These are phyloP conservation scores for Ephydatia muelleri DNA, from an alignment of 37 sponge, comb jelly and placozoan genomes.

Conservation along the genomic window DNA sequence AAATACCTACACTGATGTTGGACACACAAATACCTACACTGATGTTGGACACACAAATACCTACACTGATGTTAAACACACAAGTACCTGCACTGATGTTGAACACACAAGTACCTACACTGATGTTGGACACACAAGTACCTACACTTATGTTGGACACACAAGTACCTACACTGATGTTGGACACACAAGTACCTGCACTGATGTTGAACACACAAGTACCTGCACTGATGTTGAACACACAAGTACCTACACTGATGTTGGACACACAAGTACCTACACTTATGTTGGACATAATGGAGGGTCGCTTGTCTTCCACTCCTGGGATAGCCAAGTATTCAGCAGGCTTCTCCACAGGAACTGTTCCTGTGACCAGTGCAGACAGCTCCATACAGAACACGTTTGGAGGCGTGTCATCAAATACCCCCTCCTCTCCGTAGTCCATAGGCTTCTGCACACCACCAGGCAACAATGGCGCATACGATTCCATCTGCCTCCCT, in stretches of 20 bases:
- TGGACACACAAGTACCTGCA: too few relatives aligned
- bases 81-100: too few relatives aligned
- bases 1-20: too few relatives aligned
- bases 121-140: too few relatives aligned
- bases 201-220: not conserved
- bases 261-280: slow-evolving; percentile 13
- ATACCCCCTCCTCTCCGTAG: not conserved
- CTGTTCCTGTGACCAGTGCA: not conserved
- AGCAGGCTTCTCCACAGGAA: not conserved
- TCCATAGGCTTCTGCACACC: not conserved
- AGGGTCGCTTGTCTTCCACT: not conserved
- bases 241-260: not conserved
- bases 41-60: too few relatives aligned
- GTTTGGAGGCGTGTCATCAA: not conserved
- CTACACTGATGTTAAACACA: too few relatives aligned
- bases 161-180: too few relatives aligned
- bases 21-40: too few relatives aligned
- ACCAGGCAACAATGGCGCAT: slow-evolving; percentile 12
- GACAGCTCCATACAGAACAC: slow-evolving; percentile 33
- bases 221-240: not conserved
- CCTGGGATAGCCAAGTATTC: not conserved
- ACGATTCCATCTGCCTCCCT: slow-evolving; percentile 28
- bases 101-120: too few relatives aligned
- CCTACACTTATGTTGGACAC: too few relatives aligned
- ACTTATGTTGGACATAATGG: slow-evolving; percentile 15